Conservation (phyloP, 2,797 vertebrate genomes). For the Hirundo rustica region DNA sequence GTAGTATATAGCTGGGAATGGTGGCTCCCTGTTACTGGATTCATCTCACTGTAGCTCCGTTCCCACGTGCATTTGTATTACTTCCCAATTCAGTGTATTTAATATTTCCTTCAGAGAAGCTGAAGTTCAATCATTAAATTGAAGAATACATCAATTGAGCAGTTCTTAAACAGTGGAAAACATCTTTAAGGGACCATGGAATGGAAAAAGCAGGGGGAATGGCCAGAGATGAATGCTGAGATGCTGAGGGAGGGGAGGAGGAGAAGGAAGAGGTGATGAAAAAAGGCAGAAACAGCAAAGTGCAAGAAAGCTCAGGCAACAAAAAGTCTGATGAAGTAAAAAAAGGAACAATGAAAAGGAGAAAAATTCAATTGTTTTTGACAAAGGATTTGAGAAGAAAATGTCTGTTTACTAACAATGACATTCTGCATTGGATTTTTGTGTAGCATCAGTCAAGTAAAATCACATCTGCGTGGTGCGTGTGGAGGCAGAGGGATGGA, state of each 20-base stretch:
- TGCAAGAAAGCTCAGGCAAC: neutral
- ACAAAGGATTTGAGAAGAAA: neutral
- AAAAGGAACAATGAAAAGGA: neutral
- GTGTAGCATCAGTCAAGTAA: neutral
- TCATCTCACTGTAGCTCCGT: neutral
- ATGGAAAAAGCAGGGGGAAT: neutral
- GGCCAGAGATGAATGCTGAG: neutral
- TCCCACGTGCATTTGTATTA: neutral
- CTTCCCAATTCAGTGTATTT: neutral
- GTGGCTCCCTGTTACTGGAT: neutral
- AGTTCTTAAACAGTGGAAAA: neutral
- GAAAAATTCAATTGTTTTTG: neutral
- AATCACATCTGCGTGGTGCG: neutral
- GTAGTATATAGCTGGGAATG: neutral
- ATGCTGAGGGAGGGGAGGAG: neutral
- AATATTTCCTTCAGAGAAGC: neutral
- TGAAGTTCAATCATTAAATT: neutral
- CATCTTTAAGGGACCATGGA: neutral
- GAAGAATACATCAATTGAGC: neutral
- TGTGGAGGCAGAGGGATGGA: neutral
- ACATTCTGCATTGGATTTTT: neutral
- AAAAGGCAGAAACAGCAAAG: neutral
- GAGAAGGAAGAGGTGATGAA: neutral
- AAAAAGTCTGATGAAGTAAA: neutral
- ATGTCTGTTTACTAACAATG: slow-evolving; percentile 18